Evolutionary conservation across 2,797 vertebrate species (phyloP).

Genomic region (Lithobates pipiens): DNA sequence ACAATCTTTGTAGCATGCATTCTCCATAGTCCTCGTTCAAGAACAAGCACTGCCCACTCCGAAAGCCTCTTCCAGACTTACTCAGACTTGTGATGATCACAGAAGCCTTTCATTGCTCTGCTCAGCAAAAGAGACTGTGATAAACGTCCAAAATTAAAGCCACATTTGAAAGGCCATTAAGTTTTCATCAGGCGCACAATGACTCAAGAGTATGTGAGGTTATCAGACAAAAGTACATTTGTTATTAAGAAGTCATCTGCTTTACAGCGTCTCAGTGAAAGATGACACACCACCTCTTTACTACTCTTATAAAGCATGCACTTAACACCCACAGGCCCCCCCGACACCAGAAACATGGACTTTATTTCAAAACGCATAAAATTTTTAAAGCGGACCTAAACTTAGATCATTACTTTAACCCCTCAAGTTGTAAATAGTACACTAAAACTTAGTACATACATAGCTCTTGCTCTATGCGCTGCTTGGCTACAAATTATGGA

Average conservation of each 20-base stretch:
- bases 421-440: too few species aligned
- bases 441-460: too few species aligned
- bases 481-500: too few species aligned
- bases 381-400: neutral
- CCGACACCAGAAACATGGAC: neutral
- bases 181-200: constrained; percentile 50
- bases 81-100: constrained; percentile 35
- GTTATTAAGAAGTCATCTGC: constrained; percentile 29
- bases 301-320: constrained; percentile 25
- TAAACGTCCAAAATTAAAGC: constrained; percentile 50
- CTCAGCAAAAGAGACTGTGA: constrained; percentile 46
- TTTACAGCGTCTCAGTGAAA: constrained; percentile 44
- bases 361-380: constrained; percentile 11
- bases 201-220: constrained; percentile 40
- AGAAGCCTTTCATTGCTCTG: constrained; percentile 38
- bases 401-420: neutral
- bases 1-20: neutral
- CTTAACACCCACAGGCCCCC: constrained; percentile 4
- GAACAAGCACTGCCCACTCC: constrained; percentile 10
- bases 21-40: neutral
- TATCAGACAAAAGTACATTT: constrained; percentile 54
- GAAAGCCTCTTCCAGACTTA: constrained; percentile 1
- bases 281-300: constrained; percentile 51
- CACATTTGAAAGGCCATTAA: constrained; percentile 57
- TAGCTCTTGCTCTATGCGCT: too few species aligned